Percentiles rank a stretch among this genome's conserved stretches.
phyloP scores from a whole-genome alignment of 2,888 invertebrate genomes.

The Selenia dentaria region DNA sequence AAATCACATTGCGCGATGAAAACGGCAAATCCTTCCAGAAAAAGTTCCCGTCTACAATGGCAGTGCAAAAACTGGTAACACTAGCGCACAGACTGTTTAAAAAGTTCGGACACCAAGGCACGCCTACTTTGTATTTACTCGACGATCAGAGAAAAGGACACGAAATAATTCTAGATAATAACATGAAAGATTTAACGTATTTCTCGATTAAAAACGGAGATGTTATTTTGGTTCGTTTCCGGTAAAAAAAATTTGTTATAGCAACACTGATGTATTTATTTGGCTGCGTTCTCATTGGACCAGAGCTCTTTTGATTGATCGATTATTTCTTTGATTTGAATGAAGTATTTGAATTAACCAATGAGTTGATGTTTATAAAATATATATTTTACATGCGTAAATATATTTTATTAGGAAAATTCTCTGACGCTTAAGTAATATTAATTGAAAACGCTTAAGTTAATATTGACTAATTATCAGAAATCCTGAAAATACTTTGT shows the following conservation, averaged over 20 bases:
- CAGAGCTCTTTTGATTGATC: background rate
- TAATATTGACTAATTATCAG: background rate
- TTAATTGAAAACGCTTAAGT: background rate
- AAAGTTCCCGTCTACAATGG: conserved; percentile 91
- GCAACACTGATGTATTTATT: conserved; percentile 37
- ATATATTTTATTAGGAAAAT: background rate
- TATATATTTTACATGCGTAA: too few relatives aligned
- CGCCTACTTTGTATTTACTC: conserved; percentile 75
- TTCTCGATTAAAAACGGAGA: conserved; percentile 95
- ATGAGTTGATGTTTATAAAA: too few relatives aligned
- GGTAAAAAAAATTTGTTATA: conserved; percentile 50
- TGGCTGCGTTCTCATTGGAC: conserved; percentile 3
- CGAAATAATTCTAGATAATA: conserved; percentile 91
- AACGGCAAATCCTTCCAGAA: conserved; percentile 86
- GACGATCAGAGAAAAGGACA: conserved; percentile 86
- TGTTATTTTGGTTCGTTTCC: conserved; percentile 89
- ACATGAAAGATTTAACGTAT: conserved; percentile 91
- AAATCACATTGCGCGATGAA: conserved; percentile 79
- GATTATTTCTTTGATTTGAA: background rate
- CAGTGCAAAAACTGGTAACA: conserved; percentile 92
- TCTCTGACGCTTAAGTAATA: background rate
- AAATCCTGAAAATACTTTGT: too few relatives aligned
- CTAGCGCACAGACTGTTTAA: conserved; percentile 91
- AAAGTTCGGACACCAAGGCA: conserved; percentile 57
- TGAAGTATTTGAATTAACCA: too few relatives aligned